Conservation (phyloP, 1,140 invertebrate species). For the Wasmannia auropunctata region DNA sequence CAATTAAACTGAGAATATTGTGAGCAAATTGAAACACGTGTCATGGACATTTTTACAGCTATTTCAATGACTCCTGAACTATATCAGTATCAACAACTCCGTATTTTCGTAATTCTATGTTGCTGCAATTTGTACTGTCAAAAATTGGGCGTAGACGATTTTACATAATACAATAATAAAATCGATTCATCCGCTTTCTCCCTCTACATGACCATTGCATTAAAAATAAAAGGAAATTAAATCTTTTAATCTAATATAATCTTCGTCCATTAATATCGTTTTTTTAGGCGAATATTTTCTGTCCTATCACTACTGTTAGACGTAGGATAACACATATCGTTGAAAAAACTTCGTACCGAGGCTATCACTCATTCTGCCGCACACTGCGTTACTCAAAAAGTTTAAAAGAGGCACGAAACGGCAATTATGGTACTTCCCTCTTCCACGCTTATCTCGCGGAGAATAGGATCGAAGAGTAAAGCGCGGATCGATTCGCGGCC, state of each 20-base stretch:
- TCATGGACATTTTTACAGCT: not conserved
- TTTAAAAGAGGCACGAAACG: not conserved
- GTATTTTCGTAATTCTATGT: not conserved
- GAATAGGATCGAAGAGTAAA: not conserved
- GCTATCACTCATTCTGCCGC: not conserved
- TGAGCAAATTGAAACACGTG: not conserved
- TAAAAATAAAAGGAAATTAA: not conserved
- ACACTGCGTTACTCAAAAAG: not conserved
- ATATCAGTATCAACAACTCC: not conserved
- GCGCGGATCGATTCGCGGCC: conserved; percentile 3
- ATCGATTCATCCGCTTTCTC: not conserved
- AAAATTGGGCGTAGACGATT: not conserved
- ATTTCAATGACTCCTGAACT: not conserved
- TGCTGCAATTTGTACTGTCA: not conserved
- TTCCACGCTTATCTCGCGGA: not conserved
- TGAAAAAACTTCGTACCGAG: not conserved
- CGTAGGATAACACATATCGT: not conserved
- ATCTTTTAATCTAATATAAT: not conserved
- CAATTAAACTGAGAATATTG: not conserved
- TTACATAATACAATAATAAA: not conserved
- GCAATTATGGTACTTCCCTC: not conserved
- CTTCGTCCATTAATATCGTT: not conserved
- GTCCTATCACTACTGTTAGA: not conserved
- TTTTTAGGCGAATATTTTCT: not conserved
- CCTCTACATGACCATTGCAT: not conserved